Base-by-base conservation (phyloP, 2,113 vertebrate genomes). In the Neofelis nebulosa region DNA sequence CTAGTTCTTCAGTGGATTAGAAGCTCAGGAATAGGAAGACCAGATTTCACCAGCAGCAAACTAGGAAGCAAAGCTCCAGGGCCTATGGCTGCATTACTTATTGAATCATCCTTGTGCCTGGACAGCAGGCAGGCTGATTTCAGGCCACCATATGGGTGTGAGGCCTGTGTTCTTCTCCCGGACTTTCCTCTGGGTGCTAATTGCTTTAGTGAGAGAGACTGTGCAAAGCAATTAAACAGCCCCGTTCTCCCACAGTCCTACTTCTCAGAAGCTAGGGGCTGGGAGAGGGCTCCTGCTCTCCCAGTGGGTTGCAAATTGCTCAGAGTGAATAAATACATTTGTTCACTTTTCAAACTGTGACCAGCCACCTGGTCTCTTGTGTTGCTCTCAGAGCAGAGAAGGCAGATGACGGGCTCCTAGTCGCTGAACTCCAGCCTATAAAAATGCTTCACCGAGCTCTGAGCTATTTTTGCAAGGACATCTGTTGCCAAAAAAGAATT, bases 391-490 rank as follows among this genome's bases (percentile, higher is more conserved):
- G 98, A 99, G 98, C 97, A 98, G 97, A 98, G 97, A 98, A 98
- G 99, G 98, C 98, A 98, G 98, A 98, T 98, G 97, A 98, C 97
- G 97, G 98, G 98, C 98, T 98, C 83, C 74, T 96, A 94, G 50
- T 93, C 92, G 98, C 99, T 98, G 98, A 99, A 99, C 97, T 86
- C 97, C 97, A 98, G 98, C 98, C 98, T 98, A 50, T 96, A 97
- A 98, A 98, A 98, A 98, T 95, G 98, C 98, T 98, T 99, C 98
- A 98, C 98, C 98, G 98, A 98, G 98, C 98, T 98, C 97, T 96
- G 98, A 98, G 98, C 98, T 99, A 98, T 98, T 99, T 99, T 98
- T 98, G 86, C 97, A 97, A 98, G 97, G 98, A 97, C 98, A 98
- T 88, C 36, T 89, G 97, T 98, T 99, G 98, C 98, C 99, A 99